Evolutionary conservation across 2,888 invertebrate genomes (phyloP).

Genomic region (Cartodere bifasciata): DNA sequence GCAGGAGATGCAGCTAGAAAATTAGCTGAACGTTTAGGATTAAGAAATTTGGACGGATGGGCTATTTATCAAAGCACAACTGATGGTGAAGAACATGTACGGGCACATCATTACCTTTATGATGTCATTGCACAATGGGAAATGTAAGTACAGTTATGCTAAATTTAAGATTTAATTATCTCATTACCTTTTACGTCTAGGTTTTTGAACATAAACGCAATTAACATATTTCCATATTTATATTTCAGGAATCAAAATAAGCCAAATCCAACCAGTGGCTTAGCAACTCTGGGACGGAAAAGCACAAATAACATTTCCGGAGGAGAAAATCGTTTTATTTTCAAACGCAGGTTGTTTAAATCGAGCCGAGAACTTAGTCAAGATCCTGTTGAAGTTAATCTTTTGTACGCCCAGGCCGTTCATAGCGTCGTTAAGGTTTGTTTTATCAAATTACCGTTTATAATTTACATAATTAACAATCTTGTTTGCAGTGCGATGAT

Average conservation of each 20-base stretch:
- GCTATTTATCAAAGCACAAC: conserved; percentile 84
- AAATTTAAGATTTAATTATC: too few species aligned
- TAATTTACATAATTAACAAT: conserved; percentile 3
- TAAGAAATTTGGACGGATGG: conserved; percentile 83
- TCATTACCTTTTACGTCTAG: too few species aligned
- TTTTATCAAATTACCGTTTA: conserved; percentile 1
- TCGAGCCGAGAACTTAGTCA: conserved; percentile 82
- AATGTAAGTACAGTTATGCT: conserved; percentile 61
- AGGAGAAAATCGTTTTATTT: conserved; percentile 84
- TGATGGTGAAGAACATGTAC: conserved; percentile 80
- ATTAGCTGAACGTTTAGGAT: conserved; percentile 75
- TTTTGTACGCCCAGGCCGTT: conserved; percentile 90
- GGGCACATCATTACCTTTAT: conserved; percentile 82
- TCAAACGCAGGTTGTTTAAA: conserved; percentile 80
- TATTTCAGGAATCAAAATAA: conserved; percentile 30
- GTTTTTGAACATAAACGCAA: too few species aligned
- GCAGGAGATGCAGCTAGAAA: conserved; percentile 82
- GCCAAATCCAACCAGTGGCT: conserved; percentile 26
- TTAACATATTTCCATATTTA: not conserved
- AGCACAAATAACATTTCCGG: conserved; percentile 61
- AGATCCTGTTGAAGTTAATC: conserved; percentile 88
- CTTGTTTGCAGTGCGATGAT: conserved; percentile 63
- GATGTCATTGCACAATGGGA: conserved; percentile 95
- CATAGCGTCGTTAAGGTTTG: conserved; percentile 85
- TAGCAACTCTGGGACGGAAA: conserved; percentile 40